phyloP scores from a whole-genome alignment of 2,888 invertebrate species.

The Plemyria rubiginata region DNA sequence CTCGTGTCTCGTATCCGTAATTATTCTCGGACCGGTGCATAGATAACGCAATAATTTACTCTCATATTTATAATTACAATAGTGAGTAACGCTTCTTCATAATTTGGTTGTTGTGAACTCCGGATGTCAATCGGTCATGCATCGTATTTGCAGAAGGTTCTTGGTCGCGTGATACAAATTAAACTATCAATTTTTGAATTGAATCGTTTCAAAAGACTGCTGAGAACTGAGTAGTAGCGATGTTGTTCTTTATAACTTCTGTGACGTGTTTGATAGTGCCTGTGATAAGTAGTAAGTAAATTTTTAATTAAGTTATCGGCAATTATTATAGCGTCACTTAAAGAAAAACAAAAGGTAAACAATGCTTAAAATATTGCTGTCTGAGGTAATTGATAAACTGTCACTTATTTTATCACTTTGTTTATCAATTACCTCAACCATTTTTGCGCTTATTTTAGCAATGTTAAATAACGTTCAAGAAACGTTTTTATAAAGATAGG shows the following conservation, averaged over 20 bases:
- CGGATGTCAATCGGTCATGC: conserved; percentile 16
- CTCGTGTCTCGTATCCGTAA: conserved; percentile 13
- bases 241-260: conserved; percentile 44
- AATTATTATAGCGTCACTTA: no score
- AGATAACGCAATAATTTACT: conserved; percentile 4
- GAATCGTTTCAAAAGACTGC: conserved; percentile 26
- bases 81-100: neutral
- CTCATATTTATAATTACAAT: neutral
- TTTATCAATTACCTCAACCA: no score
- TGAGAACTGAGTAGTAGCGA: conserved; percentile 38
- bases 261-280: conserved; percentile 46
- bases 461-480: no score
- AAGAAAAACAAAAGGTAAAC: no score
- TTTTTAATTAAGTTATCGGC: no score
- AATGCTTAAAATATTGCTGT: no score
- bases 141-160: conserved; percentile 8
- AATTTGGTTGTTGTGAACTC: conserved; percentile 8
- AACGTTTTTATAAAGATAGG: no score
- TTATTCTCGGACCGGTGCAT: neutral
- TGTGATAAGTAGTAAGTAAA: conserved; percentile 54
- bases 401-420: no score
- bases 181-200: conserved; percentile 1
- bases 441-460: no score
- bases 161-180: neutral
- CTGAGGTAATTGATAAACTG: no score